These are phyloP conservation scores for Dufourea novaeangliae DNA, from an alignment of 1,140 invertebrate species.

Conservation along the genomic window DNA sequence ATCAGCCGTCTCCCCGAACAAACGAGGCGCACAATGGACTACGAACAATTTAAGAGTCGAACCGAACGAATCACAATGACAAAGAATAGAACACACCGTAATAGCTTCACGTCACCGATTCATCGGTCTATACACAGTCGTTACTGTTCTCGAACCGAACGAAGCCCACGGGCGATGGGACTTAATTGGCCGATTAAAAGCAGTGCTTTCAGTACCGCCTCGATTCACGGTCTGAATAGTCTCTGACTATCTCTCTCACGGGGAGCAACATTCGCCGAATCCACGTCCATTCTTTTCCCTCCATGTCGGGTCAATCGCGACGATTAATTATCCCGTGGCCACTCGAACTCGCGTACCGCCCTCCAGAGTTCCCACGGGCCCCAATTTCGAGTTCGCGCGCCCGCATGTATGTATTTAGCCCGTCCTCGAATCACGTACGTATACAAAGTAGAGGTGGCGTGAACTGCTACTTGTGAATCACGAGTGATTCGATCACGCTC, in stretches of 20 bases:
- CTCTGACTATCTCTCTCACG: not conserved
- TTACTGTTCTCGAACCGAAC: not conserved
- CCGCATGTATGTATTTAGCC: no score
- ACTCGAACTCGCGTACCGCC: conserved; percentile 4
- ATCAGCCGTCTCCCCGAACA: no score
- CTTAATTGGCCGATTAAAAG: conserved; percentile 22
- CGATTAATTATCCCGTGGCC: conserved; percentile 14
- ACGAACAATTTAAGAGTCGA: no score
- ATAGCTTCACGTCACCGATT: no score
- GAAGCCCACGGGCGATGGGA: not conserved
- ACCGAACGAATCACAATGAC: no score
- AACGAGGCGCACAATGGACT: no score
- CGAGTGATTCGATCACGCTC: no score
- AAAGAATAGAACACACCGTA: no score
- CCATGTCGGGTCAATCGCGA: conserved; percentile 17
- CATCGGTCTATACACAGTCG: no score
- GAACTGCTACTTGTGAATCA: no score
- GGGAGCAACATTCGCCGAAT: conserved; percentile 18
- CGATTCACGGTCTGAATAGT: not conserved
- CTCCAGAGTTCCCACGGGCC: conserved; percentile 49
- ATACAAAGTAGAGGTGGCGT: no score
- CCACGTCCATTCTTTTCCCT: conserved; percentile 22
- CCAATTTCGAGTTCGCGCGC: conserved; percentile 27
- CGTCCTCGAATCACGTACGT: conserved; percentile 34
- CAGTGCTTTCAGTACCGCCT: not conserved